These are phyloP conservation scores for Actias luna DNA, from an alignment of 2,888 invertebrate species.

Conservation along the genomic window DNA sequence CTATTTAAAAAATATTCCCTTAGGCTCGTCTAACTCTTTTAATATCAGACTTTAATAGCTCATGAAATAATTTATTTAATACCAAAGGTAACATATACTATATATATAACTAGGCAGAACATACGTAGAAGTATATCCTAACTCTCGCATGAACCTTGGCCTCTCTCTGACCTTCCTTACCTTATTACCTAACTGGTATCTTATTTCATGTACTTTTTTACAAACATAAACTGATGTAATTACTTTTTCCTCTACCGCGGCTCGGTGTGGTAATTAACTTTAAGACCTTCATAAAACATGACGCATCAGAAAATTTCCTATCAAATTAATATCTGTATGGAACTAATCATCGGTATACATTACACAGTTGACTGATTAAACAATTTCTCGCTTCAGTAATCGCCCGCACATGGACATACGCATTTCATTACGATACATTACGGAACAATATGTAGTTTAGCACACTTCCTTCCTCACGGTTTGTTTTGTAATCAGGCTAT, in stretches of 20 bases:
- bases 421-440: conserved; percentile 75
- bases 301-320: conserved; percentile 53
- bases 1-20: no score
- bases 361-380: conserved; percentile 76
- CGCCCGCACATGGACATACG: conserved; percentile 54
- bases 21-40: no score
- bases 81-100: no score
- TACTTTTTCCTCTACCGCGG: not conserved
- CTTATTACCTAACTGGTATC: no score
- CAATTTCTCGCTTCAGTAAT: conserved; percentile 73
- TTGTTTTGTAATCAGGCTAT: conserved; percentile 33
- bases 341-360: conserved; percentile 67
- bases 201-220: no score
- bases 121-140: no score
- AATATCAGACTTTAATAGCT: no score
- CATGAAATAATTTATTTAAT: no score
- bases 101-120: no score
- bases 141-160: no score
- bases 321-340: conserved; percentile 67
- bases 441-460: conserved; percentile 71
- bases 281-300: not conserved
- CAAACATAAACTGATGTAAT: no score
- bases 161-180: no score
- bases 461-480: conserved; percentile 56
- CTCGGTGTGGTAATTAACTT: not conserved